Evolutionary conservation across 2,113 vertebrate genomes (phyloP).

Genomic region (Pan paniscus): DNA sequence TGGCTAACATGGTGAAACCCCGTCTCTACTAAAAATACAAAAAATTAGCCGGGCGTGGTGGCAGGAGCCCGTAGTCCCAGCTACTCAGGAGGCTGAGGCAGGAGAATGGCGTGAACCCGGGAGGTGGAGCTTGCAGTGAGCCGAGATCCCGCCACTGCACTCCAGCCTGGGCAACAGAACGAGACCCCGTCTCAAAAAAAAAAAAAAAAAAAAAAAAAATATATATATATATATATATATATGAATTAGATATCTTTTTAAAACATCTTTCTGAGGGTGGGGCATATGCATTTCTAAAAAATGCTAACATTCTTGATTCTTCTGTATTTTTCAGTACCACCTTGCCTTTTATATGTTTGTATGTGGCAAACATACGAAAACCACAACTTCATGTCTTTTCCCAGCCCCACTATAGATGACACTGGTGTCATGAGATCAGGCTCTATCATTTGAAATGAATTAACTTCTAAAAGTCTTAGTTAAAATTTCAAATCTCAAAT

Average conservation of each 20-base stretch:
- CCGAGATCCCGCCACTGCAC: too few species aligned
- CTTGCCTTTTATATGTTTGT: background rate
- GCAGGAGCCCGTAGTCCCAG: too few species aligned
- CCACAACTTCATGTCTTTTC: background rate
- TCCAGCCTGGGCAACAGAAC: too few species aligned
- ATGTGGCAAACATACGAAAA: background rate
- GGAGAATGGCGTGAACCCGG: too few species aligned
- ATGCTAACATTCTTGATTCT: background rate
- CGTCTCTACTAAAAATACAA: too few species aligned
- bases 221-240: too few species aligned
- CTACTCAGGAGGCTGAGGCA: too few species aligned
- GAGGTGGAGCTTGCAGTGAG: too few species aligned
- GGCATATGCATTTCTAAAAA: background rate
- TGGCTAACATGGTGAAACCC: too few species aligned
- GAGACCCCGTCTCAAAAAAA: too few species aligned
- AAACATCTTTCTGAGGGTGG: background rate
- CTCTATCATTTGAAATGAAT: background rate
- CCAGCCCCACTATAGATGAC: background rate
- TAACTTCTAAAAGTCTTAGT: background rate
- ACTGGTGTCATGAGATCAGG: background rate
- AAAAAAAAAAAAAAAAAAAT: too few species aligned
- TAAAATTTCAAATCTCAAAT: slow-evolving; percentile 40
- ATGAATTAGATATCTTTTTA: background rate
- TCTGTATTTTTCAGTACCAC: background rate
- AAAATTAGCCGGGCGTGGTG: too few species aligned